Conservation (phyloP, 2,797 vertebrate species). For the Peromyscus nudipes region DNA sequence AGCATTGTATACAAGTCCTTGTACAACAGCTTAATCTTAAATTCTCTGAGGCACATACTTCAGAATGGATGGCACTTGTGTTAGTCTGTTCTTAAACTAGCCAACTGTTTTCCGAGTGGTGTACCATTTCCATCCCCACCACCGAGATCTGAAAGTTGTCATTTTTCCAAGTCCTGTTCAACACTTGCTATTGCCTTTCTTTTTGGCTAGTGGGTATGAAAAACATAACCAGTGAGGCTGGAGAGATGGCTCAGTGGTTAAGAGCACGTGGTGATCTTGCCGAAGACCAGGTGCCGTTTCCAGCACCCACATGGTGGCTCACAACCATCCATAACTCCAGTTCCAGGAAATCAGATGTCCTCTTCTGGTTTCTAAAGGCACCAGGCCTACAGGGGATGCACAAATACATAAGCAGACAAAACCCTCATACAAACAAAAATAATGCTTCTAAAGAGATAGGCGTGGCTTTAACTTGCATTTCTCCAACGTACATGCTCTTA, state of each 20-base stretch:
- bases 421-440: background rate
- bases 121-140: background rate
- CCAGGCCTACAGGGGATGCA: background rate
- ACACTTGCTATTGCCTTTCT: background rate
- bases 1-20: background rate
- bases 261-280: background rate
- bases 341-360: too few species aligned
- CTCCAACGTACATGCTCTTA: background rate
- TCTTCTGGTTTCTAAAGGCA: background rate
- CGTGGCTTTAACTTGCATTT: constrained; percentile 45
- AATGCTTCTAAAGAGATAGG: background rate
- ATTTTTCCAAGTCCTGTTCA: background rate
- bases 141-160: background rate
- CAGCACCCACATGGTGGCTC: background rate
- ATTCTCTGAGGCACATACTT: background rate
- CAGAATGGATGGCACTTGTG: background rate
- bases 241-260: background rate
- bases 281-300: background rate
- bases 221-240: background rate
- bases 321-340: background rate
- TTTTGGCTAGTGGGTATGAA: background rate
- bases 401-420: background rate
- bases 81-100: constrained; percentile 11
- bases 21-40: background rate
- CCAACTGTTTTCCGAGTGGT: background rate